Base-by-base conservation (phyloP, 2,113 vertebrate species). In the Trochalopteron elliotii region DNA sequence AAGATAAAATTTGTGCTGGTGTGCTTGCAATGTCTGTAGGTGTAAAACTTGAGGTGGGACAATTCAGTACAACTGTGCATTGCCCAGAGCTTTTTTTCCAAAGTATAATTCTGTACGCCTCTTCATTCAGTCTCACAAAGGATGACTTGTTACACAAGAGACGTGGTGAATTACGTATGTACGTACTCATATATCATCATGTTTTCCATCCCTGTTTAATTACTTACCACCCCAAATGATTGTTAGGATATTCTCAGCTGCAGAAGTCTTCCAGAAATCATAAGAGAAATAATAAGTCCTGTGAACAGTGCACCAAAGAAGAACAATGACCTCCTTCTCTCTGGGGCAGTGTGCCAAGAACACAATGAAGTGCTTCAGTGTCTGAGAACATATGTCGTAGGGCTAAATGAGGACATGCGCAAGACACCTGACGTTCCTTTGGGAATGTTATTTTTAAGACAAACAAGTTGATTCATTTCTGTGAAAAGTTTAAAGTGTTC, bases 371-470 rank as follows among this genome's bases (percentile, higher is more conserved):
- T 70, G 86, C 68, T 95, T 70, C 63, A 40, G 70, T 86, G 90
- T 94, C 85, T 94, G 71, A 80, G 94, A 96, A 88, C 94, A 90
- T 90, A 39, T 67, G 85, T 86, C 55, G 7, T 78, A 30, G 83
- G 89, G 93, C 72, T 95, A 94, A 90, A 77, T 42, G 83, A 96
- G 92, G 93, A 96, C 93, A 86, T 28, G 39, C 39, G 0, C 22
- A 63, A 77, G 87, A 85, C 92, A 97, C 93, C 93, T 97, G 90
- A 96, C 94, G 63, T 91, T 91, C 85, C 68, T 83, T 64, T 70
- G 82, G 70, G 85, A 40, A n/a, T 44, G 45, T n/a, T 86, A 30
- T 83, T 90, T 89, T 87, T 90, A 68, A 83, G 76, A 87, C 75
- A 91, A 94, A 85, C 75, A 77, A 90, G 64, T 83, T 59, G 42